Base-by-base conservation (phyloP, 2,797 vertebrate species). In the Brachymystax lenok region DNA sequence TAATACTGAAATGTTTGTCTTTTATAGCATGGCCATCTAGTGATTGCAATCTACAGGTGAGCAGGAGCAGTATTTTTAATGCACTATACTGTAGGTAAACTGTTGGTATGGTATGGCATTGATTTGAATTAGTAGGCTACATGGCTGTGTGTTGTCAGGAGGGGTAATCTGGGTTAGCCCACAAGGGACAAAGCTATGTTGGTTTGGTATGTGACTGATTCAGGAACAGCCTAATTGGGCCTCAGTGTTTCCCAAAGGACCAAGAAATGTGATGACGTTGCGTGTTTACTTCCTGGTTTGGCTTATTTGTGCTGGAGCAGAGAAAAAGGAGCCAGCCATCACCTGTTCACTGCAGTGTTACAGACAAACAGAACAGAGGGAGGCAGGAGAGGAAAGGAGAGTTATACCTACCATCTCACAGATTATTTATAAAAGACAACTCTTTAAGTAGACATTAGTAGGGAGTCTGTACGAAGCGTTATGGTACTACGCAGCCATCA, bases 231-330 rank as follows among this genome's bases (percentile, higher is more conserved):
- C 4, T 63, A 24, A 63, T 63, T 63, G 59, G 21, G n/a, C 59
- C 3, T 10, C 59, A 27, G n/a, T 63, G 59, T 24, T 63, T 63
- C 24, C 10, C 8, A 12, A 63, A 63, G 12, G 8, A 13, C 59
- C 21, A 63, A 24, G 59, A 13, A 5, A 13, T 63, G 59, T 24
- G 59, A 63, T 13, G 8, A 24, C 4, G 14, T n/a, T 27, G 24
- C 35, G 0, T 19, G 1, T 63, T 19, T 71, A 35, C 61, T 64
- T 73, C 24, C 71, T 74, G 10, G 74, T 77, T 50, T 17, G 7
- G 46, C 69, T 51, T 67, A 30, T 79, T 73, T 67, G 46, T 67
- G n/a, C 33, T 40, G 40, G 69, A 52, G 24, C 21, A n/a, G 70
- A 54, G 21, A 50, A 33, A 63, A 3, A 3, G 12, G 35, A 13